Conservation (phyloP, 2,888 invertebrate genomes). For the Allophyes oxyacanthae region DNA sequence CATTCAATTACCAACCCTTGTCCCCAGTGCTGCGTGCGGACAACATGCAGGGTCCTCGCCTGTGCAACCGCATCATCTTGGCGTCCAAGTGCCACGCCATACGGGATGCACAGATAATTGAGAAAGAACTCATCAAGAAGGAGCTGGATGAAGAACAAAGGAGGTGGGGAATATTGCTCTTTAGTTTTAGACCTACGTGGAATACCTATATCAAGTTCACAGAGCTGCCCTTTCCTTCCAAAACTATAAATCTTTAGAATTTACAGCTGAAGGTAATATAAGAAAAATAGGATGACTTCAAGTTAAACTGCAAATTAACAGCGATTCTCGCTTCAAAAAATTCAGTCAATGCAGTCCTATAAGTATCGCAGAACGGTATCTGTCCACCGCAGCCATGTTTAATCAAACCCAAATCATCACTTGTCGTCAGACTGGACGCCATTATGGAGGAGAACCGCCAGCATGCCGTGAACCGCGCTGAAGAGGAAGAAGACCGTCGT, state of each 20-base stretch:
- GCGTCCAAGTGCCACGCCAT: slow-evolving; percentile 96
- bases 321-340: too few relatives aligned
- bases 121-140: slow-evolving; percentile 89
- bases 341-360: too few relatives aligned
- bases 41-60: slow-evolving; percentile 87
- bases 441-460: slow-evolving; percentile 93
- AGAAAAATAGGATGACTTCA: too few relatives aligned
- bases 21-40: slow-evolving; percentile 90
- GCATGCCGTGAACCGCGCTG: slow-evolving; percentile 87
- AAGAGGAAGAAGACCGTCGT: slow-evolving; percentile 80
- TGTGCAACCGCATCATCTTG: slow-evolving; percentile 93
- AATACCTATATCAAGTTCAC: too few relatives aligned
- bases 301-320: too few relatives aligned
- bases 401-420: too few relatives aligned
- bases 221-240: too few relatives aligned
- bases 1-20: too few relatives aligned
- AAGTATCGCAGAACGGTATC: too few relatives aligned
- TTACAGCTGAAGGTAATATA: too few relatives aligned
- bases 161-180: slow-evolving; percentile 63
- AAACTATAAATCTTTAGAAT: too few relatives aligned
- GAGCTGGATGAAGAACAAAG: slow-evolving; percentile 88
- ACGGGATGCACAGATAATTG: slow-evolving; percentile 94
- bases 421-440: slow-evolving; percentile 85
- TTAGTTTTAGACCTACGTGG: background rate
- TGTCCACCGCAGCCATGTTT: too few relatives aligned